Evolutionary conservation across 2,113 vertebrate genomes (phyloP).

Genomic region (Odobenus rosmarus): DNA sequence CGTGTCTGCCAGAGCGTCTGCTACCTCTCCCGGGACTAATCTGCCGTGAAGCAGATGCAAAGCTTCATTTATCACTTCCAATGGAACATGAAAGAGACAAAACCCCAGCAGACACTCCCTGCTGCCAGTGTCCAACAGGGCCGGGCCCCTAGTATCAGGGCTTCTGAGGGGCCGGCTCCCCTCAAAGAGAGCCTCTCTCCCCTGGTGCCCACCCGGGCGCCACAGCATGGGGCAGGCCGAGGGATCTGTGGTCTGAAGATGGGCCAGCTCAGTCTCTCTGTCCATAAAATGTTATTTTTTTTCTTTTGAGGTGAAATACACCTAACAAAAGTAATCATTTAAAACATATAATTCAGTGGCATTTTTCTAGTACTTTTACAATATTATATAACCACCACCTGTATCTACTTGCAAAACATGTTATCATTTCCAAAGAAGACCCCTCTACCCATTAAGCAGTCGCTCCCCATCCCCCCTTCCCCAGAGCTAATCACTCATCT

Average conservation of each 20-base stretch:
- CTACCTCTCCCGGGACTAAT: slow-evolving; percentile 25
- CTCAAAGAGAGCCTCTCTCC: background rate
- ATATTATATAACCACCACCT: background rate
- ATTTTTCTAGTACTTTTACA: background rate
- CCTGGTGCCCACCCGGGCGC: background rate
- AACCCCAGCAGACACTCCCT: background rate
- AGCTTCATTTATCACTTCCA: slow-evolving; percentile 6
- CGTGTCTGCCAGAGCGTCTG: background rate
- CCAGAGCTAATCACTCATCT: background rate
- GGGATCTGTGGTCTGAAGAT: background rate
- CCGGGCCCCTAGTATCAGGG: background rate
- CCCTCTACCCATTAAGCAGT: background rate
- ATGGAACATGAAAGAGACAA: background rate
- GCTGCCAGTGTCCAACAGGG: background rate
- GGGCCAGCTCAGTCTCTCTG: background rate
- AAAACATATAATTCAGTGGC: background rate
- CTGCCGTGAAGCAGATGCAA: slow-evolving; percentile 60
- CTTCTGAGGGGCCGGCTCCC: background rate
- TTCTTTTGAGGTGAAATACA: background rate
- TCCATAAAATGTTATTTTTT: background rate
- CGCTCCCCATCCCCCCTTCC: rapidly evolving
- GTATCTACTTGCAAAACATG: background rate
- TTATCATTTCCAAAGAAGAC: background rate
- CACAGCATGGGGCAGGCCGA: too few species aligned
- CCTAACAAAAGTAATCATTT: background rate